phyloP scores from a whole-genome alignment of 2,797 vertebrate species.

The Myotis pilosus region DNA sequence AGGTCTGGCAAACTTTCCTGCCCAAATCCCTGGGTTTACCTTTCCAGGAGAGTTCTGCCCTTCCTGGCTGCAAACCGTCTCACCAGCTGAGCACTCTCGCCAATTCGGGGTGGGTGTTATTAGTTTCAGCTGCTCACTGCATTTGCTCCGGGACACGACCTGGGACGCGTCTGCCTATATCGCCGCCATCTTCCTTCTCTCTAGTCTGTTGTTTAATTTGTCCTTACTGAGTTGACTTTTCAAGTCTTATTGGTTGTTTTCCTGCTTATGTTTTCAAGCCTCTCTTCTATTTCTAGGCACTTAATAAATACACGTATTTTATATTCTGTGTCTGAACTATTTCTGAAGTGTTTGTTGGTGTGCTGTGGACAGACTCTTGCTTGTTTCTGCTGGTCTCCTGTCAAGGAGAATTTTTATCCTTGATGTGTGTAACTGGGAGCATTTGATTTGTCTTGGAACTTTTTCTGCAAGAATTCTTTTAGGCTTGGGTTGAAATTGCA shows the following conservation, averaged over 20 bases:
- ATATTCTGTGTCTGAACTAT: background rate
- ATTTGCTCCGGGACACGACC: too few species aligned
- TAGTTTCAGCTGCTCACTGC: too few species aligned
- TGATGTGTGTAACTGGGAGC: background rate
- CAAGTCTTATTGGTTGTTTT: background rate
- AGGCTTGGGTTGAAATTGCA: background rate
- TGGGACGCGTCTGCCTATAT: too few species aligned
- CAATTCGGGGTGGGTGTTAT: too few species aligned
- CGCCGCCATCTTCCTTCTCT: too few species aligned
- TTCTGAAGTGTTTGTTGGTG: background rate
- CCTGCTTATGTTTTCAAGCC: slow-evolving; percentile 12
- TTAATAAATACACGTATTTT: slow-evolving; percentile 8
- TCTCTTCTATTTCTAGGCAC: slow-evolving; percentile 4
- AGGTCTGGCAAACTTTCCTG: too few species aligned
- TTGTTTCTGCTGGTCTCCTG: background rate
- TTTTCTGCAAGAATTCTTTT: background rate
- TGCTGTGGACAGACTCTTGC: background rate
- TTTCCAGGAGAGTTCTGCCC: too few species aligned
- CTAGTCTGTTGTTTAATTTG: slow-evolving; percentile 22
- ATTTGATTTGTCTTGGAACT: background rate
- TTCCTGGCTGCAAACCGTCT: too few species aligned
- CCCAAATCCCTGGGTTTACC: too few species aligned
- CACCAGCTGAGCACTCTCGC: too few species aligned
- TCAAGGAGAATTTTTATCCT: background rate
- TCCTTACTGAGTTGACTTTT: slow-evolving; percentile 1